Evolutionary conservation across 2,888 invertebrate genomes (phyloP), one percentile per base, ranked within the genome.

Genomic region (Proisotoma minuta): DNA sequence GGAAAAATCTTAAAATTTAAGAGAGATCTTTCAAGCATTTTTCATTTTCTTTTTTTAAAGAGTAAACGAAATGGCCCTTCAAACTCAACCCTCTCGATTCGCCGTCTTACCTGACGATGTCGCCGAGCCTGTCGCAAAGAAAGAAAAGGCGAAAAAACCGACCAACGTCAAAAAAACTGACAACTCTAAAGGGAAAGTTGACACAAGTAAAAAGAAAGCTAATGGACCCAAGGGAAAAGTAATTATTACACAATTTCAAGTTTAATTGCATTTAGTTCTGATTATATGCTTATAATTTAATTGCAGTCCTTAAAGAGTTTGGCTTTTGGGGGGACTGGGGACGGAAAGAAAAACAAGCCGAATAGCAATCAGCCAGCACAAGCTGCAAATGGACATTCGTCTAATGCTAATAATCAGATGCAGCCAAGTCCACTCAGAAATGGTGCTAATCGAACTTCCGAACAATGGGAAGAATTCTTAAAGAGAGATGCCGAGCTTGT

Each of bases 391-490:
- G 47, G 50, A 8, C 22, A 15, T 29, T 29, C 39, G 24, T 39
- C 57, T 28, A 48, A 20, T 15, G 28, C 27, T 12, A 57, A n/a
- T n/a, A n/a, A n/a, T n/a, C n/a, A n/a, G n/a, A n/a, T n/a, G n/a
- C 24, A 26, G 51, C 28, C n/a, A 24, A 20, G 12, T 18, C 48
- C 20, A 34, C 5, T 27, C 2, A n/a, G 3, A 15, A 40, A 56
- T 20, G 12, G 27, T 29, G 8, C 49, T 18, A 65, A 56, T 24
- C 56, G 57, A 3, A 28, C 23, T 43, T 27, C 51, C 3, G 24
- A 15, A 15, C 51, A 87, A 74, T 87, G 87, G 87, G 86, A 87
- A 76, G 82, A 82, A 72, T 87, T 87, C 87, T 86, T 86, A 75
- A 82, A 84, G 76, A 85, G 86, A 75, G 87, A 87, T 78, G 82